These are phyloP conservation scores for Poeciliopsis infans DNA, from an alignment of 2,797 vertebrate genomes.

Conservation along the genomic window DNA sequence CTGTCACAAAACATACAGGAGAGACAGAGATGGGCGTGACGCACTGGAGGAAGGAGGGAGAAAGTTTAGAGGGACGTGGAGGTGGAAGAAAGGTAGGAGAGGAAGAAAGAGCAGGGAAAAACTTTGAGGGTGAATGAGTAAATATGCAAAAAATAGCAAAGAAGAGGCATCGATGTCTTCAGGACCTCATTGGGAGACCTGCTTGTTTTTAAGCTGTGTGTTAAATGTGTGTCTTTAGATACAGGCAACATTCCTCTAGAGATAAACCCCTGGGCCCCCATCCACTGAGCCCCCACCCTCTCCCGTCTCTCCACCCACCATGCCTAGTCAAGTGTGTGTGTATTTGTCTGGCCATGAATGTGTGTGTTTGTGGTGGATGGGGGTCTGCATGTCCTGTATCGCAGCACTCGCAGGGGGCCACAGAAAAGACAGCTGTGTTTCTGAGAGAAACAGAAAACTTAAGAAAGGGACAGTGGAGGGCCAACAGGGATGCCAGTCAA, in stretches of 20 bases:
- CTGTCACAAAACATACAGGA: slow-evolving; percentile 79
- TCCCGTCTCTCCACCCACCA: slow-evolving; percentile 72
- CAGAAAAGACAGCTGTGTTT: slow-evolving; percentile 77
- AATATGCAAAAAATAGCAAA: not conserved
- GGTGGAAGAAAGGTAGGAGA: slow-evolving; percentile 37
- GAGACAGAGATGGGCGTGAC: slow-evolving; percentile 67
- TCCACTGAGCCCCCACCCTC: slow-evolving; percentile 65
- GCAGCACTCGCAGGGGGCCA: slow-evolving; percentile 67
- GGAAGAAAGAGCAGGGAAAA: slow-evolving; percentile 2
- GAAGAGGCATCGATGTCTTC: slow-evolving; percentile 16
- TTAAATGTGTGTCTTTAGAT: slow-evolving; percentile 83
- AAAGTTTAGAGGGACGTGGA: slow-evolving; percentile 52
- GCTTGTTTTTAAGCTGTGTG: slow-evolving; percentile 59
- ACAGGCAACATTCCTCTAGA: slow-evolving; percentile 81
- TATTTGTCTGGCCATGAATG: slow-evolving; percentile 36
- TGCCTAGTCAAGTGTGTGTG: slow-evolving; percentile 74
- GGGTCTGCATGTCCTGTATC: slow-evolving; percentile 66
- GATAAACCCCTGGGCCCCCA: slow-evolving; percentile 80
- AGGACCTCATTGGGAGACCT: slow-evolving; percentile 15
- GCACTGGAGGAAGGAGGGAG: slow-evolving; percentile 60
- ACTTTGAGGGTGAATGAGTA: slow-evolving; percentile 4
- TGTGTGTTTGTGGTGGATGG: slow-evolving; percentile 67
- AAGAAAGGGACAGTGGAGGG: slow-evolving; percentile 68
- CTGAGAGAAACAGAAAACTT: slow-evolving; percentile 66
- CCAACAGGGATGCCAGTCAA: slow-evolving; percentile 81